Base-by-base conservation (phyloP, 2,797 vertebrate genomes). In the Petrocephalus sullivani region DNA sequence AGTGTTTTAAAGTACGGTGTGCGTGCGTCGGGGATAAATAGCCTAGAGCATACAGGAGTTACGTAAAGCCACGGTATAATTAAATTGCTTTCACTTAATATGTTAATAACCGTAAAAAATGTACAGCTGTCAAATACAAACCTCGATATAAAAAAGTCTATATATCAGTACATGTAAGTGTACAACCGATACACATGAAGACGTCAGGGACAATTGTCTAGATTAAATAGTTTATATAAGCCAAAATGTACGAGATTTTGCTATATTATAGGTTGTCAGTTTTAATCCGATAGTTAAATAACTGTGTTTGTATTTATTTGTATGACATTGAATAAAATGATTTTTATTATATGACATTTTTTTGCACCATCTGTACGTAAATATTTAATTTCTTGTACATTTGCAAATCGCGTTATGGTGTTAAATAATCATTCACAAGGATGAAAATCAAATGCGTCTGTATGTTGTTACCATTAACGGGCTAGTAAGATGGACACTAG, bases 221-320 rank as follows among this genome's bases (percentile, higher is more conserved):
- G 23, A 86, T 58, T 3, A 41, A 61, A 41, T 60, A 57, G 54
- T 64, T 87, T 86, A 46, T 41, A 64, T 60, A 86, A 41, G 41
- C 46, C 37, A 37, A 61, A 60, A 64, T 87, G 37, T 86, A 86
- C 14, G n/a, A 14, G 57, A 64, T 87, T 87, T 87, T 87, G 58
- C 8, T 87, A 87, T 61, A 23, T 28, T 21, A 56, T 86, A 64
- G 28, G 37, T 87, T 41, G 58, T 87, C 33, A 61, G 1, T 64
- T 87, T 86, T 64, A 51, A 23, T 28, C 46, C 41, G 19, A 49
- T 49, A 64, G 33, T 46, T 64, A 64, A 58, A 60, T 56, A 86
- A 61, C 85, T 51, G 85, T 64, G 85, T 87, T 87, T 87, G 85
- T 87, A 87, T 87, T 61, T 87, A 64, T 87, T 87, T 87, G 58